Conservation (phyloP, 2,888 invertebrate species). For the Elysia crispata region DNA sequence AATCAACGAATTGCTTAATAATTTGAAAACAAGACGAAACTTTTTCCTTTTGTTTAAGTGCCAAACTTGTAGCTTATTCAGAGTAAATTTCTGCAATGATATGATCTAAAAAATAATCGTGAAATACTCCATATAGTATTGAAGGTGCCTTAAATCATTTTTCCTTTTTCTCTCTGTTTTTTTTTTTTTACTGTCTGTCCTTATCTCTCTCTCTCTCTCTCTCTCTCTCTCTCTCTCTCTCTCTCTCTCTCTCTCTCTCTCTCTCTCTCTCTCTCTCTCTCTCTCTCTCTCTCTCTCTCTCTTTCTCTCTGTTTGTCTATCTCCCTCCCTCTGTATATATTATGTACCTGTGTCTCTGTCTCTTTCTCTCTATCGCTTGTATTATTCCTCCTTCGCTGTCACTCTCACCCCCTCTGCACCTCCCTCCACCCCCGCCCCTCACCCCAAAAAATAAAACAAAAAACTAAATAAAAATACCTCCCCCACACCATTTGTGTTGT, state of each 20-base stretch:
- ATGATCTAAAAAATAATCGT: too few species aligned
- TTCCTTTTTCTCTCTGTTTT: too few species aligned
- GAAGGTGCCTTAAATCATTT: too few species aligned
- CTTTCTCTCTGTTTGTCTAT: slow-evolving; percentile 5
- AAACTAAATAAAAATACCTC: too few species aligned
- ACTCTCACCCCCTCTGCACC: slow-evolving; percentile 19
- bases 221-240: slow-evolving; percentile 34
- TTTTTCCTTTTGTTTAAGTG: too few species aligned
- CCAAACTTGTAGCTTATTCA: too few species aligned
- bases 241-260: slow-evolving; percentile 38
- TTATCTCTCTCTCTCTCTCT: slow-evolving; percentile 32
- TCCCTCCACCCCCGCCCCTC: too few species aligned
- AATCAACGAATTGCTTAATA: too few species aligned
- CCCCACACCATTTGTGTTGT: background rate
- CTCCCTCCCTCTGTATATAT: slow-evolving; percentile 1
- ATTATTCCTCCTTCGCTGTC: background rate
- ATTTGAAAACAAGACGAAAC: too few species aligned
- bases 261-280: slow-evolving; percentile 14
- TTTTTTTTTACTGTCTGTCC: slow-evolving; percentile 41
- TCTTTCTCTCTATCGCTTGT: slow-evolving; percentile 12
- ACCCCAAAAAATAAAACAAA: too few species aligned
- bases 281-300: slow-evolving; percentile 28
- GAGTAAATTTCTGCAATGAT: too few species aligned
- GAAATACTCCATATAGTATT: too few species aligned
- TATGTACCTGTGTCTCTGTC: slow-evolving; percentile 12